These are phyloP conservation scores for Xestia sexstrigata DNA, from an alignment of 2,888 invertebrate species.

Conservation along the genomic window DNA sequence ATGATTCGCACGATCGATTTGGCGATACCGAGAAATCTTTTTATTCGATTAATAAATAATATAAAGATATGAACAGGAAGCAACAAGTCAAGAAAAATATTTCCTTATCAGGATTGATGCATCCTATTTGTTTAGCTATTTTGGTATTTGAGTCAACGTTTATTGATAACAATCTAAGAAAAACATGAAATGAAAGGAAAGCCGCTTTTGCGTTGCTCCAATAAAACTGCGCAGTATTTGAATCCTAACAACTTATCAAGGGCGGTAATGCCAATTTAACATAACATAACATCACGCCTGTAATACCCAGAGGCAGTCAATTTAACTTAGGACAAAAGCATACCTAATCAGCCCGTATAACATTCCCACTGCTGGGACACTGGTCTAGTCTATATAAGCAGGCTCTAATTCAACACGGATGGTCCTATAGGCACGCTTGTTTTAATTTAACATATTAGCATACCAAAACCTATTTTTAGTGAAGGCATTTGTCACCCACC, in stretches of 20 bases:
- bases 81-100: slow-evolving; percentile 16
- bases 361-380: background rate
- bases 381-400: background rate
- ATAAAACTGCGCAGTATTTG: background rate
- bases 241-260: background rate
- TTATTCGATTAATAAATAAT: slow-evolving; percentile 26
- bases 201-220: background rate
- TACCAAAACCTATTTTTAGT: background rate
- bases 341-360: background rate
- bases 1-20: slow-evolving; percentile 40
- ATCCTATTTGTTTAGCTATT: slow-evolving; percentile 23
- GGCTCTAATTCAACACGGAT: background rate
- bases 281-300: too few species aligned
- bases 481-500: background rate
- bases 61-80: slow-evolving; percentile 47
- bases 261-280: background rate
- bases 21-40: slow-evolving; percentile 49
- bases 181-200: slow-evolving; percentile 15
- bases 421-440: background rate
- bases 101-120: slow-evolving; percentile 27
- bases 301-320: too few species aligned
- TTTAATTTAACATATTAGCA: background rate
- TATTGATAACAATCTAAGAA: slow-evolving; percentile 9
- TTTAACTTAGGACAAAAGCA: background rate
- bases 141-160: slow-evolving; percentile 23